phyloP scores from a whole-genome alignment of 2,888 invertebrate species.

The Drosophila vallismaia region DNA sequence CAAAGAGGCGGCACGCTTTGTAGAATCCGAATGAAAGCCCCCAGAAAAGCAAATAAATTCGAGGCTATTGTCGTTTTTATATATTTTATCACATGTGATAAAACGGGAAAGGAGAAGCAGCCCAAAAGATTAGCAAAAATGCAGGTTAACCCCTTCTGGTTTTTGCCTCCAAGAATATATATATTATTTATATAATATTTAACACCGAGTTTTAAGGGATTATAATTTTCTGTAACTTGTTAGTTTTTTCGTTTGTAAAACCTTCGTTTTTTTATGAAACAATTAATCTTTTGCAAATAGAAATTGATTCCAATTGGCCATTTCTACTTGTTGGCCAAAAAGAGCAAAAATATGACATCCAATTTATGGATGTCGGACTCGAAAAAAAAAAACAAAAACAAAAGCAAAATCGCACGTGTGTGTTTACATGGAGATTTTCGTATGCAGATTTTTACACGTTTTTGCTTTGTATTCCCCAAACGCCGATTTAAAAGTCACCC shows the following conservation, averaged over 20 bases:
- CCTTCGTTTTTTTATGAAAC: no score
- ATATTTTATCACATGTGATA: constrained; percentile 62
- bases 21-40: constrained; percentile 39
- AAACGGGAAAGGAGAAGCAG: constrained; percentile 42
- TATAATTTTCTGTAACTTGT: no score
- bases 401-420: constrained; percentile 20
- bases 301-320: constrained; percentile 19
- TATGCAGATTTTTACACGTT: constrained; percentile 40
- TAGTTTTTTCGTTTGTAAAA: no score
- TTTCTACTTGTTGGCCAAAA: constrained; percentile 15
- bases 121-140: constrained; percentile 23
- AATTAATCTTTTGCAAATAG: constrained; percentile 5
- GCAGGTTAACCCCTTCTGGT: background rate
- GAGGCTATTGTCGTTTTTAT: constrained; percentile 38
- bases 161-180: background rate
- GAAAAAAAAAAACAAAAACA: background rate
- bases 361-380: constrained; percentile 22
- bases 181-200: background rate
- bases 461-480: constrained; percentile 32
- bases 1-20: constrained; percentile 64
- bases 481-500: constrained; percentile 21
- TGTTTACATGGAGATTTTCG: constrained; percentile 28
- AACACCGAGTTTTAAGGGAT: no score
- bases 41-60: constrained; percentile 51
- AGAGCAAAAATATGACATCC: constrained; percentile 31